Percentiles rank a stretch among this genome's conserved stretches.
phyloP scores from a whole-genome alignment of 2,797 vertebrate genomes.

The Gastrophryne carolinensis region DNA sequence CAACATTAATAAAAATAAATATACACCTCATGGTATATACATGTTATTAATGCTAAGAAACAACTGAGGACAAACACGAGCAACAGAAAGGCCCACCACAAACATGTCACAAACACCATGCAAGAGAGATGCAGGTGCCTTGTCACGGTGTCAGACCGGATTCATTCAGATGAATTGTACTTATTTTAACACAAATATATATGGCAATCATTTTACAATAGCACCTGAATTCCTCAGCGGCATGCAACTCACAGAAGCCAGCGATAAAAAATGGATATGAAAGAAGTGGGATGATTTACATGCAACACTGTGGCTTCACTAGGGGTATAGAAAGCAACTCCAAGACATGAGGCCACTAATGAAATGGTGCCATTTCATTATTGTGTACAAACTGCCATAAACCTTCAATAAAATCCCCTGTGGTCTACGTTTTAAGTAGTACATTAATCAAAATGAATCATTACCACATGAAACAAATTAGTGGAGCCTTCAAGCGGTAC shows the following conservation, averaged over 20 bases:
- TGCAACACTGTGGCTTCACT: neutral
- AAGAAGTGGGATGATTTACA: neutral
- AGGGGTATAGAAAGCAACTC: neutral
- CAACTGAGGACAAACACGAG: neutral
- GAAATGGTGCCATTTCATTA: neutral
- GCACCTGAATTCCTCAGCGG: neutral
- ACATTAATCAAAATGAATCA: too few species aligned
- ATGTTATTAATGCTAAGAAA: too few species aligned
- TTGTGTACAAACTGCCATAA: neutral
- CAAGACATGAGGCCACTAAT: neutral
- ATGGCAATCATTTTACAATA: neutral
- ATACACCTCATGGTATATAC: too few species aligned
- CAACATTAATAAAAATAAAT: neutral
- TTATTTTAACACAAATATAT: neutral
- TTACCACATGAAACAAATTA: too few species aligned
- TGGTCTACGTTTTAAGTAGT: too few species aligned
- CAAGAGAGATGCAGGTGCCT: neutral
- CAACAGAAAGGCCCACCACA: neutral
- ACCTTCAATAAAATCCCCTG: too few species aligned
- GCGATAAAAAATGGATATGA: neutral
- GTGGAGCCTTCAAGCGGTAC: too few species aligned
- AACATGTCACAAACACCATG: neutral
- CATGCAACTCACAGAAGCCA: neutral
- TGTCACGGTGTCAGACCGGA: neutral
- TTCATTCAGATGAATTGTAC: too few species aligned